Evolutionary conservation across 2,113 vertebrate species (phyloP).

Genomic region (Trogon melanurus): DNA sequence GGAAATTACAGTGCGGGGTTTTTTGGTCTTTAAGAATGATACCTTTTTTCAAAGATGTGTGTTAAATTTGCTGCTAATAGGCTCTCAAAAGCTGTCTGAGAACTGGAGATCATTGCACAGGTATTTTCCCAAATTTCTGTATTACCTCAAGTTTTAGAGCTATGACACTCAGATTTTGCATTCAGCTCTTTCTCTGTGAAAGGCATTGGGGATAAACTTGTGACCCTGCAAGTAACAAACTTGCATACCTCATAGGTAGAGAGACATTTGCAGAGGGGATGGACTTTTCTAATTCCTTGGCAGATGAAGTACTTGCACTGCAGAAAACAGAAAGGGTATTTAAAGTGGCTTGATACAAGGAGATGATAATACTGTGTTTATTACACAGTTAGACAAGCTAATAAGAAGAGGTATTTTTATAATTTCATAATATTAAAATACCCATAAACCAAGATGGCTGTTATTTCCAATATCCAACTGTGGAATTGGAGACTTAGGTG

Average conservation of each 20-base stretch:
- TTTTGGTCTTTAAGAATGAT: background rate
- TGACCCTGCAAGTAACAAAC: background rate
- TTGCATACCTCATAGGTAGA: background rate
- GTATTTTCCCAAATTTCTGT: background rate
- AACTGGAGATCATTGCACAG: background rate
- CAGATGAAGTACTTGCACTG: background rate
- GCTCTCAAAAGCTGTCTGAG: background rate
- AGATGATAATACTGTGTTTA: background rate
- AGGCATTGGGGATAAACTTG: background rate
- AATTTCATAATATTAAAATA: background rate
- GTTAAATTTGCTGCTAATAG: background rate
- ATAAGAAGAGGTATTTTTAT: background rate
- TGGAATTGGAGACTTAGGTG: background rate
- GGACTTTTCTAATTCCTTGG: background rate
- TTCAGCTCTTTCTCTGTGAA: background rate
- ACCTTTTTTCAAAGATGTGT: background rate
- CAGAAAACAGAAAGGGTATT: background rate
- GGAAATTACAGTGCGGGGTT: background rate
- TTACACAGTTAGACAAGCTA: background rate
- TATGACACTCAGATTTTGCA: background rate
- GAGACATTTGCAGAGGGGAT: background rate
- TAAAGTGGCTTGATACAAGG: background rate
- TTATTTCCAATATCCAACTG: background rate
- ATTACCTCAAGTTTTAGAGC: background rate
- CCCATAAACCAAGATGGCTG: background rate